Conservation (phyloP, 2,113 vertebrate genomes). For the Daphoenositta chrysoptera region DNA sequence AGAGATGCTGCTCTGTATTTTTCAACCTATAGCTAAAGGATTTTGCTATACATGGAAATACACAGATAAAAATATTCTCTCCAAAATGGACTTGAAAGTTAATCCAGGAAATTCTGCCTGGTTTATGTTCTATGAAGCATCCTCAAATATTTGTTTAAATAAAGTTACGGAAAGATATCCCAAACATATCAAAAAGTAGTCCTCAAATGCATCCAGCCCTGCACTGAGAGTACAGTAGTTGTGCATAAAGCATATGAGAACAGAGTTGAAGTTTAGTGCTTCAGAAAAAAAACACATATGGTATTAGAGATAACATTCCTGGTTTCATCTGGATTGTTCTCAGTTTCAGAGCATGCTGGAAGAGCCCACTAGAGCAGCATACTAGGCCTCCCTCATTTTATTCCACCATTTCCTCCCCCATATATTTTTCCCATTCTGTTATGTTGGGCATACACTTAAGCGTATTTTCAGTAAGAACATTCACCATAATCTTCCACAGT, state of each 20-base stretch:
- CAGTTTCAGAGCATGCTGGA: neutral
- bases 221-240: neutral
- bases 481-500: neutral
- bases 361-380: neutral
- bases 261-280: neutral
- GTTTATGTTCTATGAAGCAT: neutral
- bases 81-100: neutral
- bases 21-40: neutral
- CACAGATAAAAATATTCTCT: neutral
- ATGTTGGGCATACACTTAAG: fast-evolving
- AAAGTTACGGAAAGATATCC: neutral
- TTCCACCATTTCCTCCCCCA: neutral
- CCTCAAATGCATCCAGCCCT: neutral
- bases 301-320: neutral
- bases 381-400: neutral
- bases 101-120: neutral
- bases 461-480: neutral
- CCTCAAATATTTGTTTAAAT: neutral
- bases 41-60: neutral
- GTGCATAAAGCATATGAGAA: neutral
- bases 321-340: neutral
- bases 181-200: neutral
- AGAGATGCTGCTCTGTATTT: neutral
- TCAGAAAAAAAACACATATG: neutral
- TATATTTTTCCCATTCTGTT: neutral